Base-by-base conservation (phyloP, 2,888 invertebrate species). In the Lycocerus yunnanus region DNA sequence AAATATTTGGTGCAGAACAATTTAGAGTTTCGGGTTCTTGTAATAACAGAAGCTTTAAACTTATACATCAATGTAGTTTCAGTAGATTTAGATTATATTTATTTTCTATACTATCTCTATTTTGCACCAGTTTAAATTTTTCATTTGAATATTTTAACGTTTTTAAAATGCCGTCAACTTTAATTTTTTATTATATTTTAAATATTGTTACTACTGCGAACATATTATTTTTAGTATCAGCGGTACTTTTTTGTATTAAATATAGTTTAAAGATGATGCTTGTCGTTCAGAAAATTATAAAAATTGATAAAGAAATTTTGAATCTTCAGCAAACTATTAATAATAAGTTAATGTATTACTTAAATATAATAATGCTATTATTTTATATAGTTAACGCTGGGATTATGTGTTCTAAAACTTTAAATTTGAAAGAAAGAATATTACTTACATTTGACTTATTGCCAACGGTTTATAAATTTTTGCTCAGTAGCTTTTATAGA, bases 131-230 rank as follows among this genome's bases (percentile, higher is more conserved):
- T n/a, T n/a, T n/a, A n/a, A n/a, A n/a, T n/a, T n/a, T n/a, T n/a
- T n/a, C n/a, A n/a, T n/a, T n/a, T n/a, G n/a, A n/a, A n/a, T n/a
- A n/a, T n/a, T n/a, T n/a, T n/a, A n/a, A n/a, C n/a, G n/a, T n/a
- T n/a, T n/a, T n/a, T n/a, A 2, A 43, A 1, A 1, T 43, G n/a
- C 43, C 43, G n/a, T 0, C 5, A 6, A 43, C 1, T 43, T 43
- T n/a, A 43, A 1, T 43, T 43, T n/a, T 43, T n/a, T 2, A 6
- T 6, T n/a, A 43, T n/a, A 6, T 43, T 43, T 43, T n/a, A 13
- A 0, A 43, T 6, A n/a, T 43, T n/a, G 2, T n/a, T n/a, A 6
- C 5, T 43, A 1, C n/a, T 0, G 2, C n/a, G 0, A 43, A n/a
- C n/a, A n/a, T 43, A 5, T 6, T n/a, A 5, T 2, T 43, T 1